phyloP scores from a whole-genome alignment of 1,140 invertebrate genomes.

The Drosophila hydei region DNA sequence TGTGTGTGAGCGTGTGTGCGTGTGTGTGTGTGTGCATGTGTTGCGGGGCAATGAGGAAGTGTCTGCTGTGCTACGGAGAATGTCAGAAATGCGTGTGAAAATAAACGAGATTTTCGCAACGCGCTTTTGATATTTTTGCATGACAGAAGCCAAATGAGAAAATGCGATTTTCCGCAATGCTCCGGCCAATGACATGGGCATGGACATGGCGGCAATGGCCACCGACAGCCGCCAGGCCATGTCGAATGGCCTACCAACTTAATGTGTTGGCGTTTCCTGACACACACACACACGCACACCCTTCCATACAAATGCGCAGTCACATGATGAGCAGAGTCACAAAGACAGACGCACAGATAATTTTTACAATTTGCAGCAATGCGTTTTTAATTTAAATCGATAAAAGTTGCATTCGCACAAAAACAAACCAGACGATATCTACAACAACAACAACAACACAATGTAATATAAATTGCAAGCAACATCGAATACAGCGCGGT shows the following conservation, averaged over 20 bases:
- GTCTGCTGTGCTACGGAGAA: conserved; percentile 37
- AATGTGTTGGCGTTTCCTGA: conserved; percentile 77
- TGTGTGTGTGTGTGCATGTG: conserved; percentile 11
- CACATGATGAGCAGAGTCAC: conserved; percentile 47
- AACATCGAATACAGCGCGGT: conserved; percentile 45
- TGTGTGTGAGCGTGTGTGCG: conserved; percentile 2
- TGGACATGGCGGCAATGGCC: conserved; percentile 52
- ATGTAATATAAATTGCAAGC: conserved; percentile 73
- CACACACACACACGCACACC: conserved; percentile 41
- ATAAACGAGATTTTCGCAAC: conserved; percentile 80
- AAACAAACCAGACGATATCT: conserved; percentile 52
- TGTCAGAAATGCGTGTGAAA: conserved; percentile 81
- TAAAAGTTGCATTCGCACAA: conserved; percentile 79
- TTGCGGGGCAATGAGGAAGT: not conserved
- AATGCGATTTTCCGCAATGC: conserved; percentile 81
- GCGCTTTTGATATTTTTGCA: conserved; percentile 82
- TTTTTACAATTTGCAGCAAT: conserved; percentile 81
- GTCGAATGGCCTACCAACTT: conserved; percentile 77
- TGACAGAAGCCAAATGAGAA: conserved; percentile 82
- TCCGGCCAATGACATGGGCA: conserved; percentile 77
- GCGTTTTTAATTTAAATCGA: conserved; percentile 82
- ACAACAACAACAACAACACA: conserved; percentile 56
- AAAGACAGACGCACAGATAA: conserved; percentile 68
- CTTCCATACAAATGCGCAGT: conserved; percentile 34
- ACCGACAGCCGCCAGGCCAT: conserved; percentile 55